Base-by-base conservation (phyloP, 1,140 invertebrate species). In the Philotrypesis tridentata region DNA sequence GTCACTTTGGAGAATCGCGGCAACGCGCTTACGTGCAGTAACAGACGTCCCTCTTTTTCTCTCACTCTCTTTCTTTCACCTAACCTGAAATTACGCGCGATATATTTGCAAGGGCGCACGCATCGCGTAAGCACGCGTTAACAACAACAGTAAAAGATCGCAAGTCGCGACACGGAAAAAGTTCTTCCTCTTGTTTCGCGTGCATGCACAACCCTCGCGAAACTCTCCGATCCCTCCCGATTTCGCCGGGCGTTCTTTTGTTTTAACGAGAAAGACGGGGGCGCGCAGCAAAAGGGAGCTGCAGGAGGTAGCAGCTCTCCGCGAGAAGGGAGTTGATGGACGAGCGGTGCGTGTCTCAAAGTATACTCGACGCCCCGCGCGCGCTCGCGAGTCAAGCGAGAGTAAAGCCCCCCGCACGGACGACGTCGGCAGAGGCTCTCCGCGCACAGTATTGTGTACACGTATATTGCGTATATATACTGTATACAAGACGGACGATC, bases 371-470 rank as follows among this genome's bases (percentile, higher is more conserved):
- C 40, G 76, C 76, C 76, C 76, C 67, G 31, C 23, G 4, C 43
- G 63, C 60, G 31, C 23, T 12, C 43, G 63, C 60, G 31, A 79
- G 78, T 79, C 79, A 74, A 73, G 71, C 79, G 79, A 74, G 79
- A 65, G 79, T 27, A 63, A 71, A 71, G 25, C 12, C 65, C 70
- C 72, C 43, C 72, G 31, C 72, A 33, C 31, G 31, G 4, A 37
- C 67, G 67, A 31, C 4, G 21, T 4, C 67, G 67, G 31, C 21
- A 0, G 37, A 8, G 8, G 8, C 14, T 40, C 21, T 17, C 4
- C 37, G 7, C 48, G 48, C 21, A 55, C 48, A 55, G 48, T 48
- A 9, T 43, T 14, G 12, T 43, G 17, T 14, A 55, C 48, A 55
- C 48, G 7, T 17, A 55, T 55, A 43, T 17, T 6, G 48, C 48